phyloP scores from a whole-genome alignment of 1,140 invertebrate species.

The Babylonia areolata region DNA sequence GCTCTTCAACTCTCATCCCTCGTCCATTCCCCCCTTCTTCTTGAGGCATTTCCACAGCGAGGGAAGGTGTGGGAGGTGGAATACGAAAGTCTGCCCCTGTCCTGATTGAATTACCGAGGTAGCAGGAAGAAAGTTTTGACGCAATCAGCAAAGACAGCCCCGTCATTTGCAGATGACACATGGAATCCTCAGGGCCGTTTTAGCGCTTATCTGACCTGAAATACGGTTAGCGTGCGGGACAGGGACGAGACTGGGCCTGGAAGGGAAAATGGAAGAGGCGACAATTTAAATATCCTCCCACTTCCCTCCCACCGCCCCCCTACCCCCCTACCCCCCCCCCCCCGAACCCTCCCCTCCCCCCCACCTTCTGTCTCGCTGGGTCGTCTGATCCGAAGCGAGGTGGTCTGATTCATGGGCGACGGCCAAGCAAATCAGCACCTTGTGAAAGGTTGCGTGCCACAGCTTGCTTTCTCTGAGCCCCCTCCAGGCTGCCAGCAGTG shows the following conservation, averaged over 20 bases:
- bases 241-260: too few relatives aligned
- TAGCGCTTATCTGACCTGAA: slow-evolving; percentile 37
- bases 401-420: slow-evolving; percentile 23
- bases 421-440: slow-evolving; percentile 30
- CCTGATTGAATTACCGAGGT: slow-evolving; percentile 37
- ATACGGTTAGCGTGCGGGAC: slow-evolving; percentile 31
- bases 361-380: too few relatives aligned
- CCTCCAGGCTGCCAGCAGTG: neutral
- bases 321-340: too few relatives aligned
- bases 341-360: too few relatives aligned
- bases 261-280: slow-evolving; percentile 3
- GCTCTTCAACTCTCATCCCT: neutral
- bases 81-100: neutral
- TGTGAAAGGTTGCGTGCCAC: slow-evolving; percentile 14
- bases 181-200: slow-evolving; percentile 33
- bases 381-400: neutral
- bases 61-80: neutral
- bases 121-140: slow-evolving; percentile 30
- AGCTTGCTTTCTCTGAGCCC: neutral
- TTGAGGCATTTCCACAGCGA: neutral
- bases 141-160: slow-evolving; percentile 37
- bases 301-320: too few relatives aligned
- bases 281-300: slow-evolving; percentile 36
- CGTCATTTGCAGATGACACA: slow-evolving; percentile 42
- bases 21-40: neutral